Percentiles rank a stretch among this genome's conserved stretches.
Conservation (phyloP, 1,140 invertebrate species). For the Pseudomyrmex flavicornis region DNA sequence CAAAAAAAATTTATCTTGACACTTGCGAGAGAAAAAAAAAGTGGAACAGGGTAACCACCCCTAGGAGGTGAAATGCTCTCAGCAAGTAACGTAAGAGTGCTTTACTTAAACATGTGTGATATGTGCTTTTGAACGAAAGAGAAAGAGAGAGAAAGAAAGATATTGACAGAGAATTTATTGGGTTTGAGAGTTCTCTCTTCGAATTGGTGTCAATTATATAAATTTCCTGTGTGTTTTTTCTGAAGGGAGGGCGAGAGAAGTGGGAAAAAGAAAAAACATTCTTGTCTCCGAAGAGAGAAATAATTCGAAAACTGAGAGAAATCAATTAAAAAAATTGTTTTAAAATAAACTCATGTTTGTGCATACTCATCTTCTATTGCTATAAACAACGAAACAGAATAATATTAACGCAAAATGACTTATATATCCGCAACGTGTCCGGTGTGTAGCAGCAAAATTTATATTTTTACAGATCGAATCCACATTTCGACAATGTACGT, state of each 20-base stretch:
- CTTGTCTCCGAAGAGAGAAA: no score
- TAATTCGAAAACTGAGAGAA: no score
- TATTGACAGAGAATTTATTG: not conserved
- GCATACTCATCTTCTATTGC: no score
- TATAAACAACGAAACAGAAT: no score
- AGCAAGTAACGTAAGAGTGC: constrained; percentile 1
- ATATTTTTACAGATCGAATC: constrained; percentile 60
- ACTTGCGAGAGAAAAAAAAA: constrained; percentile 1
- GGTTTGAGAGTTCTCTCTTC: not conserved
- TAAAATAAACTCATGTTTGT: no score
- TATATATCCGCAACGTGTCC: no score
- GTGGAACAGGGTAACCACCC: constrained; percentile 28
- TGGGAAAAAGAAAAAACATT: no score
- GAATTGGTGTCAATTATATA: not conserved
- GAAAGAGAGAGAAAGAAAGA: not conserved
- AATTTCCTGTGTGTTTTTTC: no score
- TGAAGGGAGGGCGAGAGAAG: no score
- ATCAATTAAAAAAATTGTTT: no score
- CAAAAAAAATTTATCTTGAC: constrained; percentile 1
- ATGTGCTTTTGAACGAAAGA: not conserved
- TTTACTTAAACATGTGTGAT: not conserved
- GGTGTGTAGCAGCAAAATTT: not conserved
- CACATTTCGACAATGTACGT: constrained; percentile 41
- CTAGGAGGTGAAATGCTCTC: constrained; percentile 20
- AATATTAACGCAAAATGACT: no score